phyloP scores from a whole-genome alignment of 2,113 vertebrate species.

The Cochlearius cochlearius region DNA sequence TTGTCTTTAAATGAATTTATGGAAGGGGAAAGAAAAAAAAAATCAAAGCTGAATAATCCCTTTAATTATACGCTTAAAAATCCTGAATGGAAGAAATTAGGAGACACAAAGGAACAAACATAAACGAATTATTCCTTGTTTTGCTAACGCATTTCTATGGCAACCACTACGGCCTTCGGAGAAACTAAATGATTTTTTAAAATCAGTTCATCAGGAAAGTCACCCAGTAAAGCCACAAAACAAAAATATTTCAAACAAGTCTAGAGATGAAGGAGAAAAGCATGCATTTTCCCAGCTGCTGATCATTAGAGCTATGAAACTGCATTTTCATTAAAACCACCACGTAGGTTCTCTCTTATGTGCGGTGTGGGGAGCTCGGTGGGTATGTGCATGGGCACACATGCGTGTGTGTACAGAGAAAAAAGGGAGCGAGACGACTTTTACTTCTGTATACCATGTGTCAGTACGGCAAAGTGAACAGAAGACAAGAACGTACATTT shows the following conservation, averaged over 20 bases:
- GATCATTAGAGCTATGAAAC: background rate
- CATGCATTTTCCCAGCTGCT: conserved; percentile 3
- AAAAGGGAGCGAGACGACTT: background rate
- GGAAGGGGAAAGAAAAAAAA: no score
- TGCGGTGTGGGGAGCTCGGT: background rate
- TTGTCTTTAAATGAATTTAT: conserved; percentile 72
- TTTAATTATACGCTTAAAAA: conserved; percentile 75
- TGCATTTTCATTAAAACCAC: conserved; percentile 40
- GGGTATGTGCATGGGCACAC: background rate
- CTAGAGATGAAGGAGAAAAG: conserved; percentile 13
- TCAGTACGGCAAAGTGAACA: background rate
- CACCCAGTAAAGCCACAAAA: conserved; percentile 47
- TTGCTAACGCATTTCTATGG: conserved; percentile 54
- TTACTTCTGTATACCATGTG: background rate
- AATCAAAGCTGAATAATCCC: conserved; percentile 62
- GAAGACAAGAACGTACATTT: background rate
- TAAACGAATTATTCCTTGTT: conserved; percentile 69
- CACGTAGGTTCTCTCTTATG: background rate
- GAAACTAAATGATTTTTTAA: background rate
- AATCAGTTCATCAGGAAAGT: conserved; percentile 37
- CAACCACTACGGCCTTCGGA: conserved; percentile 28
- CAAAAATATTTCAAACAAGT: conserved; percentile 21
- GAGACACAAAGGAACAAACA: conserved; percentile 63
- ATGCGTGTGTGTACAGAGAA: accelerated
- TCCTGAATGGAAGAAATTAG: conserved; percentile 73